Evolutionary conservation across 2,113 vertebrate species (phyloP).

Genomic region (Chrysochloris asiatica): DNA sequence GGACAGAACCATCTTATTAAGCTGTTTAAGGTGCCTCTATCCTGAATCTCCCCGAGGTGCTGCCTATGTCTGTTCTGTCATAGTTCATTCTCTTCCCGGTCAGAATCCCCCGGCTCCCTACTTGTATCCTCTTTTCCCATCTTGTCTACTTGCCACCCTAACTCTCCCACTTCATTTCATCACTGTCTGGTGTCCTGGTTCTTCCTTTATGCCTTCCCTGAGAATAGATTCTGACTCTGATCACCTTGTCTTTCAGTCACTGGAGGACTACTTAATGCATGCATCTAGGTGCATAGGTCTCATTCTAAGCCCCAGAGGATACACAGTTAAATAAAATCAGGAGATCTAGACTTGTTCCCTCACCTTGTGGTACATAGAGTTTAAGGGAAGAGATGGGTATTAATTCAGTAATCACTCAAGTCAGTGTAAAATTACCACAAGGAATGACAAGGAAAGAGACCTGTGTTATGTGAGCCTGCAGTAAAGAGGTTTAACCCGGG

Average conservation of each 20-base stretch:
- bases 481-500: neutral
- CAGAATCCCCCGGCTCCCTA: neutral
- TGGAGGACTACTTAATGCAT: neutral
- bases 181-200: neutral
- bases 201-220: too few species aligned
- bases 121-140: accelerated
- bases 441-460: neutral
- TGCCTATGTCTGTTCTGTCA: neutral
- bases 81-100: neutral
- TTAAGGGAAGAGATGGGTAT: neutral
- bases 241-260: neutral
- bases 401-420: neutral
- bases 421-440: neutral
- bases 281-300: too few species aligned
- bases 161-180: neutral
- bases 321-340: neutral
- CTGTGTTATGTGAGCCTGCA: neutral
- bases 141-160: neutral
- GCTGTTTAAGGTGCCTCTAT: neutral
- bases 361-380: neutral
- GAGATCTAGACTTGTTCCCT: neutral
- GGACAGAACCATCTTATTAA: neutral
- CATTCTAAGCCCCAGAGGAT: neutral
- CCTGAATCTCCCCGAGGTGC: neutral
- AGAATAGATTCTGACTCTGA: neutral